Evolutionary conservation across 2,113 vertebrate genomes (phyloP).

Genomic region (Onychorhynchus coronatus): DNA sequence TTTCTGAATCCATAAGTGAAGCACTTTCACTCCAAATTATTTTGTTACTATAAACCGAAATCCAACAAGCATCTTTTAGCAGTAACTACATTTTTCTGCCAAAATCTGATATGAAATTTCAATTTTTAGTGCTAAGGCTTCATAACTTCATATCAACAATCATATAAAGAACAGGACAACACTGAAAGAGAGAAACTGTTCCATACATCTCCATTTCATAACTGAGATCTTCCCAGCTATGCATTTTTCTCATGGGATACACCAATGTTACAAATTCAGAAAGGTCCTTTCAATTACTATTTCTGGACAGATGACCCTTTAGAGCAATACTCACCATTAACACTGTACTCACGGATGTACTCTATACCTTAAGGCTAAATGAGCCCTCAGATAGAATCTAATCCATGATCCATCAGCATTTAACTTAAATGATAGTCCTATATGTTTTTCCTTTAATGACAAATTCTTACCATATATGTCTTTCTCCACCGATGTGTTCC

Average conservation of each 20-base stretch:
- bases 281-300: constrained; percentile 19
- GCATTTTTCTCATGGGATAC: neutral
- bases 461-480: neutral
- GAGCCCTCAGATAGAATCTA: neutral
- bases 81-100: neutral
- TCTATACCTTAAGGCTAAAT: neutral
- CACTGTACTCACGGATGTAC: neutral
- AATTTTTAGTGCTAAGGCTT: neutral
- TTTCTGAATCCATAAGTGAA: neutral
- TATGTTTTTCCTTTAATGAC: neutral
- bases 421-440: neutral
- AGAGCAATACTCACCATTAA: neutral
- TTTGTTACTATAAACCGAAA: neutral
- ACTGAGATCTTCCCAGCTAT: neutral
- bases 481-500: rapidly evolving
- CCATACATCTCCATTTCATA: neutral
- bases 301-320: constrained; percentile 34
- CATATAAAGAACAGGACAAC: neutral
- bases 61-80: neutral
- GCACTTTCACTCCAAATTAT: neutral
- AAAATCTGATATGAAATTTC: neutral
- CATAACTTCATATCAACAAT: neutral
- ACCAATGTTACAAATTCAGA: neutral
- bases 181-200: neutral
- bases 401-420: neutral